A percentile compares a stretch with the other conserved stretches of the same genome.
These are phyloP conservation scores for Oegoconia quadripuncta DNA, from an alignment of 2,888 invertebrate species.

Conservation along the genomic window DNA sequence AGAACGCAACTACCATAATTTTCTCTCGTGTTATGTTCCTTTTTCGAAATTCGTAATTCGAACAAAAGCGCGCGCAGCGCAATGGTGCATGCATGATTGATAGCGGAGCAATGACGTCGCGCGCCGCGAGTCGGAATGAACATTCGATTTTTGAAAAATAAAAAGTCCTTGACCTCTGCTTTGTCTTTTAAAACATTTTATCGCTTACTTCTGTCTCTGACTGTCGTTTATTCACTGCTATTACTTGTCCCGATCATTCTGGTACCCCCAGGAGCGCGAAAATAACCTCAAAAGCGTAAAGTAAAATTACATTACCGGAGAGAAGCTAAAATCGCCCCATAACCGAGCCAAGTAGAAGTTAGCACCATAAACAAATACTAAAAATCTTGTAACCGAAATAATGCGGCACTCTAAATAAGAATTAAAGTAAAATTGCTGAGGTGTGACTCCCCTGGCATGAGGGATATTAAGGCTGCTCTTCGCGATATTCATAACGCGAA, in stretches of 20 bases:
- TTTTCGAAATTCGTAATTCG: constrained; percentile 74
- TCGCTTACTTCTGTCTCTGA: constrained; percentile 14
- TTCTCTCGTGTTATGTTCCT: constrained; percentile 61
- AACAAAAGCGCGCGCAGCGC: constrained; percentile 72
- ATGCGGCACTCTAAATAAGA: constrained; percentile 76
- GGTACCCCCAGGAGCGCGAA: constrained; percentile 38
- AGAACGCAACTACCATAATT: constrained; percentile 68
- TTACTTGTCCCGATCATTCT: constrained; percentile 21
- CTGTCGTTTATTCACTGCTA: neutral
- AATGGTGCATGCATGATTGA: constrained; percentile 78
- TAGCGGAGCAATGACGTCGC: constrained; percentile 66
- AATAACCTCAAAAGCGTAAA: constrained; percentile 38
- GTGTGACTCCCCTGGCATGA: constrained; percentile 65
- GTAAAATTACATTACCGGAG: constrained; percentile 56
- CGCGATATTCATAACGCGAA: constrained; percentile 78
- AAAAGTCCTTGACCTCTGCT: constrained; percentile 67
- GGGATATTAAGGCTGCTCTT: constrained; percentile 52
- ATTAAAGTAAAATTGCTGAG: constrained; percentile 77
- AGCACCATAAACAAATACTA: constrained; percentile 75
- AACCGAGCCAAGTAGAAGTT: constrained; percentile 53
- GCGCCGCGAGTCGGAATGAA: constrained; percentile 44
- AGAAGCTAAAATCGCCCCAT: constrained; percentile 65
- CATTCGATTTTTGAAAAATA: constrained; percentile 54
- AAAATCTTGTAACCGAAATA: constrained; percentile 77
- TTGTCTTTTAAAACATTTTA: constrained; percentile 28